Evolutionary conservation across 2,888 invertebrate species (phyloP).

Genomic region (Spodoptera littoralis): DNA sequence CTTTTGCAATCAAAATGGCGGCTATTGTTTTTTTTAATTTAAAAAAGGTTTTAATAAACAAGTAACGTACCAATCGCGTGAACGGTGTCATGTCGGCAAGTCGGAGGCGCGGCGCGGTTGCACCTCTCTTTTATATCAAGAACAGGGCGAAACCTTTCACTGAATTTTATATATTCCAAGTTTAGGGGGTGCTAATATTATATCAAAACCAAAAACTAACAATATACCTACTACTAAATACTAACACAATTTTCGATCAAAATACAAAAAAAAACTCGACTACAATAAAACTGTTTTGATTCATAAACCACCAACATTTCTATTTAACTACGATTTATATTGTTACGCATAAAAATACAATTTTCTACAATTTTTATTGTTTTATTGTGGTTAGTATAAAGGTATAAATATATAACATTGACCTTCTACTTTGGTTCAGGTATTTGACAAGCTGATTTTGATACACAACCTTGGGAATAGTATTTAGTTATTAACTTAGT

Average conservation of each 20-base stretch:
- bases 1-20: conserved; percentile 1
- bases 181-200: conserved; percentile 64
- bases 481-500: conserved; percentile 45
- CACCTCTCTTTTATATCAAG: conserved; percentile 77
- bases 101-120: conserved; percentile 83
- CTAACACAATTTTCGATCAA: neutral
- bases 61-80: conserved; percentile 82
- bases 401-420: conserved; percentile 30
- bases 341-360: conserved; percentile 29
- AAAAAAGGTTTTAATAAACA: conserved; percentile 56
- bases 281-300: neutral
- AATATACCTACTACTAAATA: neutral
- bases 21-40: conserved; percentile 9
- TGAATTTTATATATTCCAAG: conserved; percentile 58
- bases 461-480: conserved; percentile 43
- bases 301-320: conserved; percentile 6
- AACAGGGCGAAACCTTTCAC: conserved; percentile 82
- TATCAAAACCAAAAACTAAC: neutral
- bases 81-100: conserved; percentile 81
- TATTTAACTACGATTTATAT: conserved; percentile 11
- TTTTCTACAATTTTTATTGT: conserved; percentile 24
- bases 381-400: conserved; percentile 25
- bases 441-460: conserved; percentile 35
- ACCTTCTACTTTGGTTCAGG: conserved; percentile 34
- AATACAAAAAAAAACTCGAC: neutral